These are phyloP conservation scores for Drosophila recens DNA, from an alignment of 2,888 invertebrate genomes.

Conservation along the genomic window DNA sequence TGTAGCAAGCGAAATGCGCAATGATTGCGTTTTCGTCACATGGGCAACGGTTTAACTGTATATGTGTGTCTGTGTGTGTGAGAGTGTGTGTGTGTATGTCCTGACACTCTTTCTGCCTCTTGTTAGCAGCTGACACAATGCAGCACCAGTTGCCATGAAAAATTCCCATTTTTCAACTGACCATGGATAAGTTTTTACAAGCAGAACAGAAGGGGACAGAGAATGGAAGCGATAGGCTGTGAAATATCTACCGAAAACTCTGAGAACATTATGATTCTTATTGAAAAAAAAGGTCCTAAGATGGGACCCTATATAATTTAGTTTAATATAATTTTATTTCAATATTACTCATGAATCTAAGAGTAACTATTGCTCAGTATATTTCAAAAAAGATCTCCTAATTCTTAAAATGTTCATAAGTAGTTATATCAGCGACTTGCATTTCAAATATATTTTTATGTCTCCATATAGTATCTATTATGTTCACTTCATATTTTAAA, in stretches of 20 bases:
- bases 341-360: too few relatives aligned
- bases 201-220: too few relatives aligned
- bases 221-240: background rate
- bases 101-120: slow-evolving; percentile 44
- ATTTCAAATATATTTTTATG: too few relatives aligned
- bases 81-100: slow-evolving; percentile 1
- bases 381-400: too few relatives aligned
- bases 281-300: background rate
- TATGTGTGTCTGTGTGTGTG: slow-evolving; percentile 6
- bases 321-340: background rate
- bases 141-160: slow-evolving; percentile 4
- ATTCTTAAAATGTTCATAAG: too few relatives aligned
- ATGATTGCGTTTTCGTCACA: slow-evolving; percentile 47
- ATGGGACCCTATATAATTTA: too few relatives aligned
- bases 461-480: too few relatives aligned
- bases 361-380: too few relatives aligned
- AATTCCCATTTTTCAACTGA: slow-evolving; percentile 11
- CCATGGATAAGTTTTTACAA: slow-evolving; percentile 2
- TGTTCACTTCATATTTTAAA: background rate
- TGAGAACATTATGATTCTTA: background rate
- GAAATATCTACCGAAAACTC: background rate
- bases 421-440: too few relatives aligned
- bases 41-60: slow-evolving; percentile 15
- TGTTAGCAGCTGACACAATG: slow-evolving; percentile 53
- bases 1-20: slow-evolving; percentile 50